Evolutionary conservation across 2,113 vertebrate genomes (phyloP).

Genomic region (Nerophis ophidion): DNA sequence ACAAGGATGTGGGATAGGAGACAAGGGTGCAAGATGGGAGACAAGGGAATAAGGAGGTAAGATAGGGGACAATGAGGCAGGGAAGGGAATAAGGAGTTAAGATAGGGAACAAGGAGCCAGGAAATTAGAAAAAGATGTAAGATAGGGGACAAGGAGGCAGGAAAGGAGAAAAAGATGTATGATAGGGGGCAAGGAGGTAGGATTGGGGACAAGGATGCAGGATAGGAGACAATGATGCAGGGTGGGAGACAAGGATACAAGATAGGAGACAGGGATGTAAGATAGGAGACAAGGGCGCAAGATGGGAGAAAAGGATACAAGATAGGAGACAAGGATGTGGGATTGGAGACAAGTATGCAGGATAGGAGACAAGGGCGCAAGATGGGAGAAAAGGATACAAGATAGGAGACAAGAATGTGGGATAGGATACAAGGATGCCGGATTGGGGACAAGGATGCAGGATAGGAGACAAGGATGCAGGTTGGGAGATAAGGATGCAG

Average conservation of each 20-base stretch:
- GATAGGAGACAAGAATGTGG: not conserved
- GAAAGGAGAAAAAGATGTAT: not conserved
- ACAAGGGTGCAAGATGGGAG: not conserved
- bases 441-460: constrained; percentile 2
- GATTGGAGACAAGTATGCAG: not conserved
- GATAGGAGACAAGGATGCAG: not conserved
- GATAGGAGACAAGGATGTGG: not conserved
- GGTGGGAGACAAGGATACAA: not conserved
- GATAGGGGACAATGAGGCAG: not conserved
- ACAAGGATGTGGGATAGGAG: not conserved
- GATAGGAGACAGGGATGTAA: not conserved
- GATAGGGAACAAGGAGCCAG: not conserved
- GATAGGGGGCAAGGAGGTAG: not conserved
- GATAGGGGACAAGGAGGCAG: not conserved
- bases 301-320: not conserved
- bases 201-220: not conserved
- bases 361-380: not conserved
- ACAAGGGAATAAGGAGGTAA: not conserved
- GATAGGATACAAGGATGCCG: not conserved
- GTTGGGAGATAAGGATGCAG: not conserved
- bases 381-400: not conserved
- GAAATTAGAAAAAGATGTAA: not conserved
- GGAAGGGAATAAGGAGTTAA: not conserved
- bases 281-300: not conserved
- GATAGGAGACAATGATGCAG: too few species aligned